Evolutionary conservation across 2,113 vertebrate species (phyloP).

Genomic region (Salvelinus alpinus): DNA sequence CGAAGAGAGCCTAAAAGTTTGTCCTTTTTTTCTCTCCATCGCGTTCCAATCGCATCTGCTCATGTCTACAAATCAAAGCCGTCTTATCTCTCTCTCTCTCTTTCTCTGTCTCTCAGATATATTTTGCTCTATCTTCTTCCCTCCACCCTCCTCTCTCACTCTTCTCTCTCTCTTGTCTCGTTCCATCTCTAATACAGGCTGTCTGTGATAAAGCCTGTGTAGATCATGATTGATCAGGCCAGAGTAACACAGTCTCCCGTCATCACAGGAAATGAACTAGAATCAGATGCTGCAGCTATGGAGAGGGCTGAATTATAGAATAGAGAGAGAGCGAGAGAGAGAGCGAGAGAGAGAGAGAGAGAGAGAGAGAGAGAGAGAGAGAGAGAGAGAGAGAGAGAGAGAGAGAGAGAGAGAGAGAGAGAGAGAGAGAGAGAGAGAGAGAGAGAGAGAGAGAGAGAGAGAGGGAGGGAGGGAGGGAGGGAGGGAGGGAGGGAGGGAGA

Average conservation of each 20-base stretch:
- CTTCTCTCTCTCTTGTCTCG: not conserved
- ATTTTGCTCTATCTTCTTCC: not conserved
- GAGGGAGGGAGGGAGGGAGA: too few species aligned
- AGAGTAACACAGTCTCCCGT: conserved; percentile 60
- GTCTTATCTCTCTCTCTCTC: conserved; percentile 56
- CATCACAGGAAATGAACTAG: conserved; percentile 63
- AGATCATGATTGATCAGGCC: conserved; percentile 73
- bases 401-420: too few species aligned
- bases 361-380: too few species aligned
- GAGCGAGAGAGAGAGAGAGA: too few species aligned
- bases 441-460: too few species aligned
- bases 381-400: too few species aligned
- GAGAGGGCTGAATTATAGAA: conserved; percentile 51
- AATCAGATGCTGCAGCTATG: conserved; percentile 51
- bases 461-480: too few species aligned
- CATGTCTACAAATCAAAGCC: conserved; percentile 75
- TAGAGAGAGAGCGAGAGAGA: too few species aligned
- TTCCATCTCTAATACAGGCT: conserved; percentile 57
- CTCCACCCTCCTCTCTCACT: not conserved
- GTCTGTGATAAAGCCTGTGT: conserved; percentile 39
- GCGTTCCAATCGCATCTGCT: conserved; percentile 73
- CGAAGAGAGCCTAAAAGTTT: conserved; percentile 51
- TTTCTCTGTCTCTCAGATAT: not conserved
- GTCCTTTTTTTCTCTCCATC: conserved; percentile 57
- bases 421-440: too few species aligned